A percentile compares a stretch with the other conserved stretches of the same genome.
Conservation (phyloP, 2,113 vertebrate genomes). For the Anarhynchus alexandrinus region DNA sequence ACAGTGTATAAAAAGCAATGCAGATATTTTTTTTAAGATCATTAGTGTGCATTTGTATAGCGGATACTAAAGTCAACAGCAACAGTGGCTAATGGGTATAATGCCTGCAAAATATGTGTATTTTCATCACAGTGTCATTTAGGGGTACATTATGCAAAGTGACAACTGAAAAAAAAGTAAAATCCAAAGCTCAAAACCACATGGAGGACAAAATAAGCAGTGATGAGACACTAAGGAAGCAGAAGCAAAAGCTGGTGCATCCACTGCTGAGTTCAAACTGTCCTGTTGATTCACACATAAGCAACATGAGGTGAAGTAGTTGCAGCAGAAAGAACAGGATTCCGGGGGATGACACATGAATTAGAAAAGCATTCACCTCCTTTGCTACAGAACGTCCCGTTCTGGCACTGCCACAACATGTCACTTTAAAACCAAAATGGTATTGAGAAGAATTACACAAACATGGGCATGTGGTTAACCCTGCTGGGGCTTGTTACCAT, state of each 20-base stretch:
- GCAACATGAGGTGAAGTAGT: background rate
- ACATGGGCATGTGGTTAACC: conserved; percentile 15
- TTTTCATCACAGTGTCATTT: background rate
- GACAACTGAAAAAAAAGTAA: background rate
- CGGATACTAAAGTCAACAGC: background rate
- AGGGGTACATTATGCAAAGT: background rate
- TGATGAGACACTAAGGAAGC: background rate
- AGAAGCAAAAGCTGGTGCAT: background rate
- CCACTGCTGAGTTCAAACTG: background rate
- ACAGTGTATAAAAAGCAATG: background rate
- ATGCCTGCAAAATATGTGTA: background rate
- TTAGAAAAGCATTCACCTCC: conserved; percentile 4
- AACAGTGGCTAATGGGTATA: background rate
- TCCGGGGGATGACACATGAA: background rate
- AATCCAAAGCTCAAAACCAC: background rate
- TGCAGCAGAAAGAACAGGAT: background rate
- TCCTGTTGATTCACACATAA: background rate
- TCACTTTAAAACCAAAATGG: conserved; percentile 47
- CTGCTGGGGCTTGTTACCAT: conserved; percentile 46
- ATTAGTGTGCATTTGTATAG: background rate
- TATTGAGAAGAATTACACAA: conserved; percentile 39
- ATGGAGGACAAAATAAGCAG: background rate
- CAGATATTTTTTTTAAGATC: background rate
- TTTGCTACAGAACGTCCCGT: background rate
- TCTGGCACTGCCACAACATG: conserved; percentile 34